phyloP scores from a whole-genome alignment of 37 sponge, comb jelly and placozoan species.

The Eunapius fragilis region DNA sequence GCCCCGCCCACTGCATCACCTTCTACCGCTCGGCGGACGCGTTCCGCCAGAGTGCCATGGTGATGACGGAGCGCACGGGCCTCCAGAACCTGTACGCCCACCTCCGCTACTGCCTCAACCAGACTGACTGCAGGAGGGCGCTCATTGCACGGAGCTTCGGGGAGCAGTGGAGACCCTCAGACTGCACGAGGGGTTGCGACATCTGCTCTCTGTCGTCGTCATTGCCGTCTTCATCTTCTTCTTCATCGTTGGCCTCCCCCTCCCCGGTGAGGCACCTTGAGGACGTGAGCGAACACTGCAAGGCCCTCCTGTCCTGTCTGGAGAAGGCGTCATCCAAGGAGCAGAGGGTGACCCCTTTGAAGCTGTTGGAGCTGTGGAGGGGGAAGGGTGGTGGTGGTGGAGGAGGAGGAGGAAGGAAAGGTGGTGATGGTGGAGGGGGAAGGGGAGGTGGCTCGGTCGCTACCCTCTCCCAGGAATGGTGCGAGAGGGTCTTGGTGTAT shows the following conservation, averaged over 20 bases:
- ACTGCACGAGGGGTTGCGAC: slow-evolving; percentile 80
- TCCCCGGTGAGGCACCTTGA: background rate
- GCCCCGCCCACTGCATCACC: slow-evolving; percentile 83
- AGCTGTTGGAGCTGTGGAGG: slow-evolving; percentile 63
- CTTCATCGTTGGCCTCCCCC: too few relatives aligned
- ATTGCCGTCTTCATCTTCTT: too few relatives aligned
- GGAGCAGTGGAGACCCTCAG: slow-evolving; percentile 67
- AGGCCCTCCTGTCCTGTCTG: slow-evolving; percentile 43
- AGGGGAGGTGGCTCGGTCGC: background rate
- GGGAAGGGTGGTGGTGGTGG: background rate
- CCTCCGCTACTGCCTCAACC: slow-evolving; percentile 74
- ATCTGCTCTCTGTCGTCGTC: background rate
- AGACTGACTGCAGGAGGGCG: slow-evolving; percentile 70
- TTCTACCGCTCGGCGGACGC: slow-evolving; percentile 61
- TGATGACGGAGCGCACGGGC: slow-evolving; percentile 77
- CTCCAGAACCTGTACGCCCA: slow-evolving; percentile 77
- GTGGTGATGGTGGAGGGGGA: slow-evolving; percentile 30
- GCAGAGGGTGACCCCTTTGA: slow-evolving; percentile 67
- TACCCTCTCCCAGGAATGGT: background rate
- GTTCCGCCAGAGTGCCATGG: slow-evolving; percentile 81
- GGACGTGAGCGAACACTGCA: slow-evolving; percentile 47
- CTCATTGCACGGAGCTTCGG: slow-evolving; percentile 81
- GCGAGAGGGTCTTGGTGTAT: slow-evolving; percentile 70
- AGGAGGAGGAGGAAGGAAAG: slow-evolving; percentile 15
- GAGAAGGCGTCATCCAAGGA: slow-evolving; percentile 15